Percentiles rank a stretch among this genome's conserved stretches.
Evolutionary conservation across 2,113 vertebrate species (phyloP).

Genomic region (Numenius arquata): DNA sequence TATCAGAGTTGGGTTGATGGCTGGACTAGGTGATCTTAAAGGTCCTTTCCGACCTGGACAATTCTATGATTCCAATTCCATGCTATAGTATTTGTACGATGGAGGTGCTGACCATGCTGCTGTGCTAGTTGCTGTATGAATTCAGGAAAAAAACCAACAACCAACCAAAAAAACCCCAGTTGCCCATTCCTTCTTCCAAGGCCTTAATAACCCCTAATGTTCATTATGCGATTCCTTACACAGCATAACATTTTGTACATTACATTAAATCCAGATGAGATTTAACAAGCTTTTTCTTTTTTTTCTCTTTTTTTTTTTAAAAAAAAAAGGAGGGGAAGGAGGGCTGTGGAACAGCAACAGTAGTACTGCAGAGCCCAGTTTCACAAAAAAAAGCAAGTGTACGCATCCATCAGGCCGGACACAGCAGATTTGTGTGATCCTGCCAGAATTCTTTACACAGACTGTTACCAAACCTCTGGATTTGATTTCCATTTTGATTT

Average conservation of each 20-base stretch:
- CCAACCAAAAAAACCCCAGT: no score
- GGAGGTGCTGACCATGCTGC: neutral
- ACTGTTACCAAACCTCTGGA: neutral
- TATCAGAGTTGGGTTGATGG: no score
- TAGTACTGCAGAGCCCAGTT: neutral
- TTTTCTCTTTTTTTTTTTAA: no score
- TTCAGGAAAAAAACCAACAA: neutral
- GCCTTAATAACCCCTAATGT: neutral
- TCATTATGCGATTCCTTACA: neutral
- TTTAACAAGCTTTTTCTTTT: neutral
- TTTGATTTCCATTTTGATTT: neutral
- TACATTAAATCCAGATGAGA: neutral
- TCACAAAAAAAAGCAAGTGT: neutral
- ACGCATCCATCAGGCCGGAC: neutral
- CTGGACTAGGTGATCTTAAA: no score
- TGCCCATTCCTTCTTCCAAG: neutral
- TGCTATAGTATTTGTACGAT: neutral
- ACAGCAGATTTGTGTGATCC: neutral
- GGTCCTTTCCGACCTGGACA: no score
- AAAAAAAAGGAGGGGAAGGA: neutral
- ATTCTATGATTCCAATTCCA: no score
- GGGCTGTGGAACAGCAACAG: fast-evolving
- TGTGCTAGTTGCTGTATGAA: neutral
- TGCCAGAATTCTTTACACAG: neutral
- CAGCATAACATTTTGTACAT: neutral